Percentiles rank a stretch among this genome's conserved stretches.
phyloP scores from a whole-genome alignment of 1,140 invertebrate genomes.

The Helicoverpa armigera region DNA sequence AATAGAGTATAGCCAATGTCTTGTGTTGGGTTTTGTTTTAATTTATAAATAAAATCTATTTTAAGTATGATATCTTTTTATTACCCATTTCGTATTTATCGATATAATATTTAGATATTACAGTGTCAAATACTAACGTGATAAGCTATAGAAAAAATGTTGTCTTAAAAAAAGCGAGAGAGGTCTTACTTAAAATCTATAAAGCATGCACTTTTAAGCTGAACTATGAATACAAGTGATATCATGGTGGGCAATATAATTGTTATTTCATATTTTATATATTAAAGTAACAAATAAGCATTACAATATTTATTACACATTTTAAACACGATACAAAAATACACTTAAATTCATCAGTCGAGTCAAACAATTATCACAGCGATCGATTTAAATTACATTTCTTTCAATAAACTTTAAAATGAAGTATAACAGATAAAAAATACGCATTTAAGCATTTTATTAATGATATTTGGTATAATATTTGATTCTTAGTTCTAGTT shows the following conservation, averaged over 20 bases:
- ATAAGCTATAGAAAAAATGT: not conserved
- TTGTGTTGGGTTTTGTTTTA: constrained; percentile 85
- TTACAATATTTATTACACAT: constrained; percentile 1
- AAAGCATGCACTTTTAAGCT: too few species aligned
- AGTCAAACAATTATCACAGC: constrained; percentile 74
- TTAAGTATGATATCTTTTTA: constrained; percentile 69
- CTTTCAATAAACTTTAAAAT: constrained; percentile 26
- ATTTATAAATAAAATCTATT: constrained; percentile 85
- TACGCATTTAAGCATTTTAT: constrained; percentile 29
- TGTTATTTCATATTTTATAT: not conserved
- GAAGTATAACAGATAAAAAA: constrained; percentile 31
- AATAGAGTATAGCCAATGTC: constrained; percentile 79
- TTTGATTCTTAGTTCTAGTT: constrained; percentile 20
- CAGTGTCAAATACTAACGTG: not conserved
- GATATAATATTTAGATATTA: not conserved
- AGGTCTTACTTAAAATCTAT: too few species aligned
- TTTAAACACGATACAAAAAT: constrained; percentile 69
- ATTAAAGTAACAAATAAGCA: constrained; percentile 25
- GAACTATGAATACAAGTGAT: too few species aligned
- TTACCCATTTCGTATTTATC: not conserved
- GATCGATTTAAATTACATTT: constrained; percentile 46
- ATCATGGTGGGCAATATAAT: too few species aligned
- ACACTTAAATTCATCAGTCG: constrained; percentile 68
- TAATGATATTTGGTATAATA: constrained; percentile 41
- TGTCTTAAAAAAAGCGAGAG: too few species aligned